Conservation (phyloP, 2,888 invertebrate species). For the Prosopocoilus inquinatus region DNA sequence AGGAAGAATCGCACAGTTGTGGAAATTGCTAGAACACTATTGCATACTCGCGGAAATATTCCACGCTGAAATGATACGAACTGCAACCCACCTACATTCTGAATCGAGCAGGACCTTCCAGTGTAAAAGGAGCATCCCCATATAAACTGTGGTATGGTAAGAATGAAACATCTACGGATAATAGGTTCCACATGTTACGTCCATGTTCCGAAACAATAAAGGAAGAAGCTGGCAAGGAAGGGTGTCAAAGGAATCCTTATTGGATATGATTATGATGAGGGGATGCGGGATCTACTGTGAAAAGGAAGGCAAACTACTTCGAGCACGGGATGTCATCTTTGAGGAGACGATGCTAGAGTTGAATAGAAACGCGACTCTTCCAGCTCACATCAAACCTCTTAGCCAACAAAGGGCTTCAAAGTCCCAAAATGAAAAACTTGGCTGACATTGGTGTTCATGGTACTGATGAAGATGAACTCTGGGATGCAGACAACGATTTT, state of each 20-base stretch:
- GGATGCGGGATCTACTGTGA: slow-evolving; percentile 29
- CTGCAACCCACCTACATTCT: too few species aligned
- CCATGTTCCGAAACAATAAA: slow-evolving; percentile 30
- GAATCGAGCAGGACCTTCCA: neutral
- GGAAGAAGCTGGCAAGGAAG: slow-evolving; percentile 34
- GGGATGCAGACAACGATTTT: too few species aligned
- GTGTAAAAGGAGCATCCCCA: slow-evolving; percentile 18
- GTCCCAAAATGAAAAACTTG: too few species aligned
- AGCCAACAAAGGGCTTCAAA: too few species aligned
- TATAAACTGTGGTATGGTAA: slow-evolving; percentile 31
- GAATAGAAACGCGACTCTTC: too few species aligned
- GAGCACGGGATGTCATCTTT: slow-evolving; percentile 32
- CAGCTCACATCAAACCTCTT: too few species aligned
- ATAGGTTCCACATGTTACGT: slow-evolving; percentile 27
- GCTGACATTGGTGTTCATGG: too few species aligned
- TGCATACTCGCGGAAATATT: slow-evolving; percentile 29
- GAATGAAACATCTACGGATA: slow-evolving; percentile 27
- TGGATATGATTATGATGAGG: slow-evolving; percentile 35
- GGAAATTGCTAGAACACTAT: slow-evolving; percentile 34
- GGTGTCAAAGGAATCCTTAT: slow-evolving; percentile 32
- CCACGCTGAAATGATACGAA: too few species aligned
- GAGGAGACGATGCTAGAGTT: slow-evolving; percentile 16
- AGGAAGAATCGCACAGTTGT: slow-evolving; percentile 31
- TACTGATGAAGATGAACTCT: too few species aligned
- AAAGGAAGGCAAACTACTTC: slow-evolving; percentile 23